Evolutionary conservation across 2,888 invertebrate genomes (phyloP), one percentile per base, ranked within the genome.

Genomic region (Molanna angustata): DNA sequence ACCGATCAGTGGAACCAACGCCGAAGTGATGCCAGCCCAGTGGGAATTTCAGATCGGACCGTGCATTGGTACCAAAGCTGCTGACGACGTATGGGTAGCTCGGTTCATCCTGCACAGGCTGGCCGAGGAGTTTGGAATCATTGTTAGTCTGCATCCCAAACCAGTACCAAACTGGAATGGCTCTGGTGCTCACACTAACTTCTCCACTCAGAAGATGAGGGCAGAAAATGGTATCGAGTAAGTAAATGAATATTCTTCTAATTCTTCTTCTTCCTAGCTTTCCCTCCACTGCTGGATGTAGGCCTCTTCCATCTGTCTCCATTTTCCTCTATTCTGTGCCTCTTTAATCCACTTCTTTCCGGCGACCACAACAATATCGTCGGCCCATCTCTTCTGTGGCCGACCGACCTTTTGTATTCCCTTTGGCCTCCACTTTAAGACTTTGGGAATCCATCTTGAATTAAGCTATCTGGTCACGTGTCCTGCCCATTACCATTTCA

Each of bases 21-120:
- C 97, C 3, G 98, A 99, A 76, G 97, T 96, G 19, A 94, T 95
- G 95, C 90, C 87, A 17, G 88, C 88, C 20, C 93, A 90, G 77
- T 90, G 90, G 90, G 90, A 90, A 68, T 91, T 81, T 71, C 92
- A 94, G 70, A 85, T 96, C 11, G 96, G 96, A 2, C 94, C 94
- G 0, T 88, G 92, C 60, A 78, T 84, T 57, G 95, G 95, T 0
- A 91, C 94, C 57, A 79, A 80, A 44, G 84, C 83, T 58, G 82
- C 88, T 3, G 94, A 94, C 66, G 87, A 94, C 64, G 68, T 94
- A 50, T 94, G 94, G 94, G 80, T 91, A 67, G 82, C 92, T 0
- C 78, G 94, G 56, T 94, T 85, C 68, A 79, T 94, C 50, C 77
- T 94, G 65, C 84, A 88, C 63, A 80, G 92, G 58, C 83, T 94